Evolutionary conservation across 2,113 vertebrate species (phyloP).

Genomic region (Casuarius casuarius): DNA sequence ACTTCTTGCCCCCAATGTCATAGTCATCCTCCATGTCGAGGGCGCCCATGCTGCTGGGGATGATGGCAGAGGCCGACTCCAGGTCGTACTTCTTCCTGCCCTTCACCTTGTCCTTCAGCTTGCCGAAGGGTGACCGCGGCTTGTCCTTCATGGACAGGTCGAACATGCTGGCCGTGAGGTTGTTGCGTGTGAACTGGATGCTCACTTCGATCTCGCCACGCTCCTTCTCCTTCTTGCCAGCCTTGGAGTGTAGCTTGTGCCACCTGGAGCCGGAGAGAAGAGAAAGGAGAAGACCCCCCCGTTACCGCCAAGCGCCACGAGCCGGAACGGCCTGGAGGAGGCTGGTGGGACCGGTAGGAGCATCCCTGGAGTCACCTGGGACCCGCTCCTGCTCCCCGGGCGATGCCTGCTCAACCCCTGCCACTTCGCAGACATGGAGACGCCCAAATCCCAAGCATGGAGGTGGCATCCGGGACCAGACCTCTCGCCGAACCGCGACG

Average conservation of each 20-base stretch:
- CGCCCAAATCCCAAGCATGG: accelerated
- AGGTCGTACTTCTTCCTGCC: slow-evolving; percentile 85
- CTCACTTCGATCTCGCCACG: slow-evolving; percentile 92
- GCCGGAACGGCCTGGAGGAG: not conserved
- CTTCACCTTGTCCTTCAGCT: slow-evolving; percentile 92
- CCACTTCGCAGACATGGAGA: not conserved
- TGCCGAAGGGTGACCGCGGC: slow-evolving; percentile 86
- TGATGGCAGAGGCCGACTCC: slow-evolving; percentile 86
- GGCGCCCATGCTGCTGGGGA: slow-evolving; percentile 83
- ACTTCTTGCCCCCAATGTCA: slow-evolving; percentile 78
- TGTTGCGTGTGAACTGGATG: slow-evolving; percentile 91
- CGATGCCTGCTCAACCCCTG: too few species aligned
- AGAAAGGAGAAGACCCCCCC: accelerated
- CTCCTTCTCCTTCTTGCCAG: slow-evolving; percentile 96
- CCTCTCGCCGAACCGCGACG: not conserved
- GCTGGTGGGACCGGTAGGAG: not conserved
- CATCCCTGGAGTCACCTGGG: accelerated
- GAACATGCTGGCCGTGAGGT: slow-evolving; percentile 96
- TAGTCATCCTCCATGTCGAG: slow-evolving; percentile 88
- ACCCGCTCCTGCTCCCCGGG: not conserved
- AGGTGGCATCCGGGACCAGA: accelerated
- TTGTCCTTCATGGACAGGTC: slow-evolving; percentile 96
- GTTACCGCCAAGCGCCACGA: not conserved
- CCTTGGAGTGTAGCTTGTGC: slow-evolving; percentile 93
- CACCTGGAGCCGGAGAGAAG: slow-evolving; percentile 79